phyloP scores from a whole-genome alignment of 2,888 invertebrate genomes.

The Antheraea assamensis region DNA sequence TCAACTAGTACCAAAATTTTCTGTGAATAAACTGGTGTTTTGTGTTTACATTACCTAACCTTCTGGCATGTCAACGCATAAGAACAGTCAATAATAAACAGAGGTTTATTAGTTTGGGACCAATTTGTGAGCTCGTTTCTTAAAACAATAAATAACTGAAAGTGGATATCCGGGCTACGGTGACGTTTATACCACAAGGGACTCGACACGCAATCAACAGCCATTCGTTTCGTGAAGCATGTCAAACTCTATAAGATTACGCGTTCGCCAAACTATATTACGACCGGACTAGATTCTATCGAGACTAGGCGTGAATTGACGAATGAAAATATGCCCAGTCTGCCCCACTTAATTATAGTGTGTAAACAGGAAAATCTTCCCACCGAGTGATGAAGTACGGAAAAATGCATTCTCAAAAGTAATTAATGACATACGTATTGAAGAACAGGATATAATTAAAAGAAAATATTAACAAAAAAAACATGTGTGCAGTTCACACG shows the following conservation, averaged over 20 bases:
- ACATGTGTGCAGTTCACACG: too few relatives aligned
- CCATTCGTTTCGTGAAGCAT: conserved; percentile 48
- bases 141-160: conserved; percentile 55
- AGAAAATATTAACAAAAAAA: not conserved
- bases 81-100: conserved; percentile 47
- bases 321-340: conserved; percentile 2
- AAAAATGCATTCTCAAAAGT: conserved; percentile 11
- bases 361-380: conserved; percentile 22
- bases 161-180: conserved; percentile 54
- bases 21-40: not conserved
- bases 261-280: conserved; percentile 33
- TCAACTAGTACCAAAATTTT: not conserved
- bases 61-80: not conserved
- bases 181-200: conserved; percentile 49
- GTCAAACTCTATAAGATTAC: conserved; percentile 49
- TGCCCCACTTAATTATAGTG: conserved; percentile 15
- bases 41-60: conserved; percentile 7
- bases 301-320: conserved; percentile 17
- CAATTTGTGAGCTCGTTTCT: conserved; percentile 39
- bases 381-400: conserved; percentile 14
- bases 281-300: conserved; percentile 21
- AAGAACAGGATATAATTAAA: not conserved
- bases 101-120: conserved; percentile 42
- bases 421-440: not conserved
- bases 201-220: conserved; percentile 44